Conservation (phyloP, 1,140 invertebrate species). For the Branchinecta lynchi region DNA sequence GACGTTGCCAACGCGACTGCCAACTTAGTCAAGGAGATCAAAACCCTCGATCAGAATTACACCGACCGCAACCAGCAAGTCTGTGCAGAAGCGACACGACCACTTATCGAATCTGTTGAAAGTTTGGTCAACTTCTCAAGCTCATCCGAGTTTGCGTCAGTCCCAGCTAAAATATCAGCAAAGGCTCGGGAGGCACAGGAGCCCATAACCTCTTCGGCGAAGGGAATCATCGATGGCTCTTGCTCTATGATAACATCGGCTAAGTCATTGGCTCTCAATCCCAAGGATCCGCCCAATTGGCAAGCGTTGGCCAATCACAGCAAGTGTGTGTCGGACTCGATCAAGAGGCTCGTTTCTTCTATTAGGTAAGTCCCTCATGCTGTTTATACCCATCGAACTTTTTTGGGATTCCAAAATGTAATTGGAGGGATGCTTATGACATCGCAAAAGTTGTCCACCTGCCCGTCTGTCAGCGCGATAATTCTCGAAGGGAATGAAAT, state of each 20-base stretch:
- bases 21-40: slow-evolving; percentile 84
- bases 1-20: slow-evolving; percentile 94
- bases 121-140: slow-evolving; percentile 82
- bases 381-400: background rate
- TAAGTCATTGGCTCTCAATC: slow-evolving; percentile 70
- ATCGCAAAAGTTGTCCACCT: too few species aligned
- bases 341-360: slow-evolving; percentile 78
- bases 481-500: too few species aligned
- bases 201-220: slow-evolving; percentile 65
- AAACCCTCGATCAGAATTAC: slow-evolving; percentile 71
- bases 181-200: slow-evolving; percentile 62
- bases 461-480: too few species aligned
- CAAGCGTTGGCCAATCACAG: slow-evolving; percentile 81
- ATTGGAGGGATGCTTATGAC: too few species aligned
- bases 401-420: background rate
- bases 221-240: slow-evolving; percentile 59
- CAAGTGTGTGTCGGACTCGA: slow-evolving; percentile 87
- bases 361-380: slow-evolving; percentile 43
- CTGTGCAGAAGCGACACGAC: slow-evolving; percentile 64
- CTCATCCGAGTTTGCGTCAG: slow-evolving; percentile 77
- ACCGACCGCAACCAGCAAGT: slow-evolving; percentile 51
- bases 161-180: slow-evolving; percentile 74
- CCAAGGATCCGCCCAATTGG: slow-evolving; percentile 83
- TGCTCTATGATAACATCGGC: slow-evolving; percentile 80
- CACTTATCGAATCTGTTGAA: slow-evolving; percentile 77